Evolutionary conservation across 2,888 invertebrate species (phyloP).

Genomic region (Zelleria hepariella): DNA sequence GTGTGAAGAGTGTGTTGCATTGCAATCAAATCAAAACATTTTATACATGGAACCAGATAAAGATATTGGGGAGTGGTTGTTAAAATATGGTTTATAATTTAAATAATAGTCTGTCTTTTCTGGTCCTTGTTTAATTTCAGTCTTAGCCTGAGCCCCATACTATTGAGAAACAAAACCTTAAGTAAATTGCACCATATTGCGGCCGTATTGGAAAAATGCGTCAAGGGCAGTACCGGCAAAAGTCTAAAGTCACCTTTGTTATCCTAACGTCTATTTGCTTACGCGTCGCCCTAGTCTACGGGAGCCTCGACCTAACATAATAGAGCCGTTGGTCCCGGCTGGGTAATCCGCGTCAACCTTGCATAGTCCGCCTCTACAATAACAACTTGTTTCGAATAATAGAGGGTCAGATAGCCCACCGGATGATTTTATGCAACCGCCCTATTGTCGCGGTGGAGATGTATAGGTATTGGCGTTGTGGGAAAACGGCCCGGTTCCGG

Average conservation of each 20-base stretch:
- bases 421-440: conserved; percentile 1
- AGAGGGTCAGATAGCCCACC: not conserved
- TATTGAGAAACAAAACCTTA: too few species aligned
- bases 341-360: not conserved
- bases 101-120: too few species aligned
- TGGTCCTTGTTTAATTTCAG: too few species aligned
- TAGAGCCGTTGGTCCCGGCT: not conserved
- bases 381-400: conserved; percentile 13
- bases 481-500: not conserved
- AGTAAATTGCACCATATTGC: too few species aligned
- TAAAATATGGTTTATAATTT: too few species aligned
- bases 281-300: not conserved
- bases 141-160: too few species aligned
- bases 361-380: conserved; percentile 9
- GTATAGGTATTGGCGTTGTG: not conserved
- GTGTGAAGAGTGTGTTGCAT: too few species aligned
- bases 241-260: not conserved
- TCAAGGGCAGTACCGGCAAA: not conserved
- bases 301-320: not conserved
- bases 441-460: not conserved
- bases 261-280: not conserved
- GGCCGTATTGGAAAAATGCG: too few species aligned
- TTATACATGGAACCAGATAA: too few species aligned
- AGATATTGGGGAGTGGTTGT: too few species aligned
- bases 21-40: too few species aligned